Conservation (phyloP, 2,888 invertebrate genomes). For the Melinopterus prodromus region DNA sequence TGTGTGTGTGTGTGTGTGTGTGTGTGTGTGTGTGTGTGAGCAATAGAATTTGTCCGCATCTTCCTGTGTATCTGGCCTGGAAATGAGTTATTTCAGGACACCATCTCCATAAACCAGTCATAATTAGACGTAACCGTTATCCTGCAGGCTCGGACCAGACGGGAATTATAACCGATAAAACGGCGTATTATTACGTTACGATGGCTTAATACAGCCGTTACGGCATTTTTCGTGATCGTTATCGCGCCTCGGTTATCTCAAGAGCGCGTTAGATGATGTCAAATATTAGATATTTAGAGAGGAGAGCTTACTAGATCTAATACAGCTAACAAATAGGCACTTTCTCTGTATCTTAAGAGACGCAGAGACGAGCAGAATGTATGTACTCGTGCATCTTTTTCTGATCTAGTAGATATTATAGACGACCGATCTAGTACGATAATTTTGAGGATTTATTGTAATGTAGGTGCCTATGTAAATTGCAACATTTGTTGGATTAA, state of each 20-base stretch:
- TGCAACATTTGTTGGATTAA: too few species aligned
- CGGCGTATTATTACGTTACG: neutral
- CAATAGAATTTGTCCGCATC: neutral
- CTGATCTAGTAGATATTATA: too few species aligned
- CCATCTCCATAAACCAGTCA: conserved; percentile 4
- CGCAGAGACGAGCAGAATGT: too few species aligned
- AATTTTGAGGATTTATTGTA: too few species aligned
- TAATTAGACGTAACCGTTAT: neutral
- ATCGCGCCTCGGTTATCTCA: neutral
- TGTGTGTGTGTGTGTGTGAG: neutral
- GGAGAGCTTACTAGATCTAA: neutral
- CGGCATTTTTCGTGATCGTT: neutral
- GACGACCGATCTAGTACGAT: too few species aligned
- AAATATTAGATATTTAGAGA: neutral
- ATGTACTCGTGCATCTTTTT: too few species aligned
- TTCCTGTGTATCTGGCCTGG: conserved; percentile 4
- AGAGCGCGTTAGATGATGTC: neutral
- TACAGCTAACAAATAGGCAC: neutral
- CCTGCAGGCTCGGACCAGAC: neutral
- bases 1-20: neutral
- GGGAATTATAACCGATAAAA: neutral
- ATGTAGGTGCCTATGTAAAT: too few species aligned
- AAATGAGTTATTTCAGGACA: neutral
- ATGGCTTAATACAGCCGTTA: neutral
- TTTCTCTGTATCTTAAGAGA: too few species aligned